Evolutionary conservation across 2,888 invertebrate species (phyloP), one percentile per base, ranked within the genome.

Genomic region (Odontomyia ornata): DNA sequence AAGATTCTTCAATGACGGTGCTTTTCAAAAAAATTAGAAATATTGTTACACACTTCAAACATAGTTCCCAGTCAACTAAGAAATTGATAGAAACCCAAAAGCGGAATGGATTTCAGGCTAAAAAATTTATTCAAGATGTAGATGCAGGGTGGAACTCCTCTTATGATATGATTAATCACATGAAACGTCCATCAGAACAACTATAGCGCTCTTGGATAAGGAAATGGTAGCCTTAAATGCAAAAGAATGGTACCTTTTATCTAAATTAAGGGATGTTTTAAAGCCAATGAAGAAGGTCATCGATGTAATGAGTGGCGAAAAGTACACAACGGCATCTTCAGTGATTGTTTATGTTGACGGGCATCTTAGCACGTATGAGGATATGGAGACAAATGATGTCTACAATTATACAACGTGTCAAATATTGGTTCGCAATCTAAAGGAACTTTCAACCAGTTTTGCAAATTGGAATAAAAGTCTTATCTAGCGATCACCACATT

Each of bases 1-100:
- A 80, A 79, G 73, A 71, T 77, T 76, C 23, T 7, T 25, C 25
- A 13, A n/a, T 52, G 52, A n/a, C 18, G 15, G 52, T 52, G 52
- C 25, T 23, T 11, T 25, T 60, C 9, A 25, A 60, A 60, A 60
- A 18, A 60, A 60, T 60, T 60, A 21, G 25, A 60, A 60, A 4
- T 25, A 60, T 60, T 25, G 60, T 60, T 23, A 7, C 60, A 25
- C 25, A 60, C 18, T 60, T 25, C 25, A 23, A 60, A 60, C 60
- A 25, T 13, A 60, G 60, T 13, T 60, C 23, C 11, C 11, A 23
- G 11, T 21, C 60, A 25, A 23, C 23, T 25, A 21, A 23, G 7
- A 60, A 60, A 60, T 13, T 60, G 21, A n/a, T 21, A 18, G 23
- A 60, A 25, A 13, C 23, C 15, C 60, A 60, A 18, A 21, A 25